Evolutionary conservation across 2,113 vertebrate genomes (phyloP), one percentile per base, ranked within the genome.

Genomic region (Eulemur rufifrons): DNA sequence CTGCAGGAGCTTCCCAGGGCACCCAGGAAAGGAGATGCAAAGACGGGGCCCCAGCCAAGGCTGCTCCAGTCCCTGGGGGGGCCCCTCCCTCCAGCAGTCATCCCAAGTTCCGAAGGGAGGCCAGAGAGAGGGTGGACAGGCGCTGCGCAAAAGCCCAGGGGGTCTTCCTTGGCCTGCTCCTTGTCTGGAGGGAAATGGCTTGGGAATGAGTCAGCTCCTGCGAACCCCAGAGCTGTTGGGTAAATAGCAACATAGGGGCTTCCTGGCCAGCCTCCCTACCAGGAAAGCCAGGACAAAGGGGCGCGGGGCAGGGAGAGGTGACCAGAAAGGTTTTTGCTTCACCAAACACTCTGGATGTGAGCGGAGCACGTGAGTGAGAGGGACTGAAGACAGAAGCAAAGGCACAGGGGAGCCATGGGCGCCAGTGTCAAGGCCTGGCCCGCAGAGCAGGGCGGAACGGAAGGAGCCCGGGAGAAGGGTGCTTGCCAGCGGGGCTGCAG

Each of bases 1-100:
- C 96, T 95, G 93, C 88, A 96, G 98, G 98, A 98, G 98, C 97
- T 97, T 97, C 97, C 97, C 59, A 11, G 97, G 96, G 97, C 86
- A 95, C 97, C 96, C 96, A 94, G 93, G 97, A 85, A 97, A 95
- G 88, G 95, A 96, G 94, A 88, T 34, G 50, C 86, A 81, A 87
- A 69, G 92, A 88, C n/a, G 91, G 83, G 66, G 54, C 71, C 54
- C 61, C 8, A 47, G 88, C 88, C 96, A 97, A 63, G 86, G 34
- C 66, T 12, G 68, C n/a, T 54, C 39, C n/a, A 6, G 92, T 77
- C 94, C 92, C 94, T 6, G 5, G 78, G 54, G 1, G 1, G 10
- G 66, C 56, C 94, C 94, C 86, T 42, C 34, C 47, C 8, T 10
- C 25, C 56, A 52, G 29, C 78, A 45, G 56, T 5, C 64, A 39